These are phyloP conservation scores for Tetramorium parvispinum DNA, from an alignment of 1,140 invertebrate genomes.

Conservation along the genomic window DNA sequence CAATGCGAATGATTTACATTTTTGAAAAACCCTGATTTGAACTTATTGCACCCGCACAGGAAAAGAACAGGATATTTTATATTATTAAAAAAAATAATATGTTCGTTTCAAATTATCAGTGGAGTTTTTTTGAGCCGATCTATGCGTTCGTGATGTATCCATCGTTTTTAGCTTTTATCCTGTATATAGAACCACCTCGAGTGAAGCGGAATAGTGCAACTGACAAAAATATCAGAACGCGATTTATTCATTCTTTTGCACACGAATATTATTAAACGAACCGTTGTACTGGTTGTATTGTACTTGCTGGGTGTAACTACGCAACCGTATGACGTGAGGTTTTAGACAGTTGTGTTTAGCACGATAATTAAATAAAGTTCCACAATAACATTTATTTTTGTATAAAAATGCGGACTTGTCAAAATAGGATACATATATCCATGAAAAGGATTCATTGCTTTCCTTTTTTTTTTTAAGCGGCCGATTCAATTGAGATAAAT, in stretches of 20 bases:
- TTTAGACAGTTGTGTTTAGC: background rate
- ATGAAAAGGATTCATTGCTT: background rate
- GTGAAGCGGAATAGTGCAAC: constrained; percentile 9
- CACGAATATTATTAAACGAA: constrained; percentile 25
- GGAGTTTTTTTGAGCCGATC: constrained; percentile 9
- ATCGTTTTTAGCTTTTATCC: constrained; percentile 29
- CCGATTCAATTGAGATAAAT: constrained; percentile 41
- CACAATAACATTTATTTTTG: constrained; percentile 2
- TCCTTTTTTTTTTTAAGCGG: background rate
- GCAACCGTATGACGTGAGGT: background rate
- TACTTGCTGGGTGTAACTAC: background rate
- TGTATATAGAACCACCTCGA: constrained; percentile 9
- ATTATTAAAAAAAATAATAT: background rate
- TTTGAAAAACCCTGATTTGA: background rate
- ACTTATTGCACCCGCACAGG: background rate
- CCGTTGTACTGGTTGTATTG: no score
- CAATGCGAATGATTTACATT: background rate
- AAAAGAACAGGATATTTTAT: background rate
- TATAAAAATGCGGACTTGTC: background rate
- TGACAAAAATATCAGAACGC: constrained; percentile 36
- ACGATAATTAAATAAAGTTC: background rate
- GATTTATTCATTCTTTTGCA: constrained; percentile 43
- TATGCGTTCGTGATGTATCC: background rate
- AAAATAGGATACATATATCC: background rate
- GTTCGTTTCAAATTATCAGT: background rate